Percentiles rank a stretch among this genome's conserved stretches.
Evolutionary conservation across 53 echinoderm and acorn worm genomes (phyloP).

Genomic region (Echinarachnius parma): DNA sequence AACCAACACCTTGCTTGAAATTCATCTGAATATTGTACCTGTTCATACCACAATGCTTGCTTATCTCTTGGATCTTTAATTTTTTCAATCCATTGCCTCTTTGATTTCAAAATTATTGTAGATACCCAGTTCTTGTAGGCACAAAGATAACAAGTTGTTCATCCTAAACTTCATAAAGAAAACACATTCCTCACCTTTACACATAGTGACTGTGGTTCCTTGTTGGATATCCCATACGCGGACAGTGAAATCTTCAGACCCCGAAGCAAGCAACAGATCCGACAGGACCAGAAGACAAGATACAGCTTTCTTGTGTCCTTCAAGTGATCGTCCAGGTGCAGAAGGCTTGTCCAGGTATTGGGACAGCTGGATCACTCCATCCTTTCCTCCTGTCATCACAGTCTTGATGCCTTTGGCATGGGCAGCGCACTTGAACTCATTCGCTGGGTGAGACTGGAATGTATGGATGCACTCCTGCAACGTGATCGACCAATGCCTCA

Average conservation of each 20-base stretch:
- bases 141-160: no score
- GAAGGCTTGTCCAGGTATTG: constrained; percentile 7
- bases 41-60: no score
- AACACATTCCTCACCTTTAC: background rate
- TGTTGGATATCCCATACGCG: constrained; percentile 25
- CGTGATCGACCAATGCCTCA: constrained; percentile 60
- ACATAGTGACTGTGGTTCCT: background rate
- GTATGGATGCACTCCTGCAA: constrained; percentile 51
- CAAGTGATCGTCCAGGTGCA: background rate
- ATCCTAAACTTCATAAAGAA: no score
- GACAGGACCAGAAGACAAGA: constrained; percentile 16
- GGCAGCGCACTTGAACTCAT: constrained; percentile 43
- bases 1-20: no score
- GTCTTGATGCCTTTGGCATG: constrained; percentile 5
- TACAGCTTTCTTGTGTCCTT: constrained; percentile 35
- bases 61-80: no score
- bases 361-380: constrained; percentile 51
- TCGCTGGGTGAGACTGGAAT: constrained; percentile 30
- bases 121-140: no score
- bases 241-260: constrained; percentile 33
- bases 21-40: no score
- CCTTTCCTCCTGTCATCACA: constrained; percentile 42
- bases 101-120: no score
- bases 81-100: no score
- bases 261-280: constrained; percentile 21